Conservation (phyloP, 2,113 vertebrate species). For the Ia io region DNA sequence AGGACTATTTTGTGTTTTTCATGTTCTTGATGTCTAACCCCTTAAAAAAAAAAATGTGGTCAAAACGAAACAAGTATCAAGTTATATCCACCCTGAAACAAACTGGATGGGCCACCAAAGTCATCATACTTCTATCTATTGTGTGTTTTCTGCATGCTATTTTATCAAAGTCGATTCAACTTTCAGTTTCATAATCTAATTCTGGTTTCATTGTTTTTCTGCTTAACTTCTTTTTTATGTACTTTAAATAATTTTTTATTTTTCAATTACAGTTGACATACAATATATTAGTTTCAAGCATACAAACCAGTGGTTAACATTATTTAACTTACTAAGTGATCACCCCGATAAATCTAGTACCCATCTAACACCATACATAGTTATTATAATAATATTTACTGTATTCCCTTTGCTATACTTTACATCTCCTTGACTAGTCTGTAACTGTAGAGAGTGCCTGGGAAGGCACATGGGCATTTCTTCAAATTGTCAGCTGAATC, state of each 20-base stretch:
- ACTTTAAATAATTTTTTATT: neutral
- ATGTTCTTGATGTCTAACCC: neutral
- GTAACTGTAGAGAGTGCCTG: too few species aligned
- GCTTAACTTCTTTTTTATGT: neutral
- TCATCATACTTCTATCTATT: neutral
- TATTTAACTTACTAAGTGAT: neutral
- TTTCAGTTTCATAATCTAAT: conserved; percentile 35
- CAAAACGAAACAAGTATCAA: conserved; percentile 35
- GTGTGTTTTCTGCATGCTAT: neutral
- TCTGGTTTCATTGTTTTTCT: conserved; percentile 35
- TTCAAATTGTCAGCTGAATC: too few species aligned
- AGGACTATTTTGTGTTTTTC: neutral
- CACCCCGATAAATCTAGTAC: neutral
- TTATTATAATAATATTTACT: neutral
- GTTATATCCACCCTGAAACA: conserved; percentile 28
- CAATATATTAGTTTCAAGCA: neutral
- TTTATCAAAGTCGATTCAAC: conserved; percentile 30
- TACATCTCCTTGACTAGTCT: neutral
- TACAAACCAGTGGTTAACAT: neutral
- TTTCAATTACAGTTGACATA: neutral
- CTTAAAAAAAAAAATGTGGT: conserved; percentile 1
- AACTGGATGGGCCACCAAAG: neutral
- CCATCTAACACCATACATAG: neutral
- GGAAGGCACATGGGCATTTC: too few species aligned
- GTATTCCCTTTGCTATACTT: neutral